Conservation (phyloP, 2,888 invertebrate species). For the Apamea crenata region DNA sequence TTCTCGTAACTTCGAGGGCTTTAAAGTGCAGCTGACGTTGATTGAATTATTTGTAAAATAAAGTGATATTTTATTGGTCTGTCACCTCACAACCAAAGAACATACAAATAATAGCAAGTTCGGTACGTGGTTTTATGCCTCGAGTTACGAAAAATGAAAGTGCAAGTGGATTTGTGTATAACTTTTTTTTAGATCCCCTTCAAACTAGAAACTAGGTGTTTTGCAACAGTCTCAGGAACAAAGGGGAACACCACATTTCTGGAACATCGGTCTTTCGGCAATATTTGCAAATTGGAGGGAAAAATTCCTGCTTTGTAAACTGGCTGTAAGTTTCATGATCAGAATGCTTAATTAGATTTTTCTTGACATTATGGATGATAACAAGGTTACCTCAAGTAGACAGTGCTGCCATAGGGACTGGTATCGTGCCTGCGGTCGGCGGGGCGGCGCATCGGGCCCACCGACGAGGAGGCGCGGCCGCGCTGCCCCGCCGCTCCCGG, state of each 20-base stretch:
- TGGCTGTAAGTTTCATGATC: constrained; percentile 4
- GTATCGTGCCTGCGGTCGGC: constrained; percentile 95
- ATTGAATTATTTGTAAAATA: constrained; percentile 33
- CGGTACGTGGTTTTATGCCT: not conserved
- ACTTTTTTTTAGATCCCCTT: not conserved
- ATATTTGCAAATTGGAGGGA: constrained; percentile 6
- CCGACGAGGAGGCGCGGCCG: constrained; percentile 86
- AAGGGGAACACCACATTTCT: not conserved
- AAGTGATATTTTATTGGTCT: constrained; percentile 12
- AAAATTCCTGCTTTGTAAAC: constrained; percentile 1
- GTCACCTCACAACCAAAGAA: constrained; percentile 12
- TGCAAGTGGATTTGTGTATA: not conserved
- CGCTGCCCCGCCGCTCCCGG: constrained; percentile 80
- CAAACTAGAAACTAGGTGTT: not conserved
- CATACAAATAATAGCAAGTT: constrained; percentile 12
- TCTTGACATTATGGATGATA: not conserved
- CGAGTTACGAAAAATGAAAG: not conserved
- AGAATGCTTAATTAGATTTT: not conserved
- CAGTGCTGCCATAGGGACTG: constrained; percentile 94
- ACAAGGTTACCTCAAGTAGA: constrained; percentile 89
- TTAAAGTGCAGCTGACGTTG: constrained; percentile 25
- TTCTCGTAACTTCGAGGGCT: constrained; percentile 53
- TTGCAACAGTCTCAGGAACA: not conserved
- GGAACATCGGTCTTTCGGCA: not conserved
- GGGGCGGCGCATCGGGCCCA: constrained; percentile 95